Percentiles rank a stretch among this genome's conserved stretches.
Evolutionary conservation across 2,797 vertebrate species (phyloP).

Genomic region (Steatocranus sp.): DNA sequence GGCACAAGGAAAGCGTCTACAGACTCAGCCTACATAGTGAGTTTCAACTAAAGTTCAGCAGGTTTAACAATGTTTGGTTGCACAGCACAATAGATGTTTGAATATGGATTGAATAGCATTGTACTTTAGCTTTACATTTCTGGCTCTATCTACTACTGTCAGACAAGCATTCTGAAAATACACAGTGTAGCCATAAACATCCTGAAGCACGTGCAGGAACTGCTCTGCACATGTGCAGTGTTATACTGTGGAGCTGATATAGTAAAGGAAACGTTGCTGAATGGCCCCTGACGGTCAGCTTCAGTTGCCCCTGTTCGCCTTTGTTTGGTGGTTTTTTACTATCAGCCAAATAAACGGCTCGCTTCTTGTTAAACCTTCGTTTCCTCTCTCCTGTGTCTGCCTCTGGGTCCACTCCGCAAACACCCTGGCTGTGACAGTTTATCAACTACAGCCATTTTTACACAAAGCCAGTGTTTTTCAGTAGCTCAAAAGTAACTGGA

Average conservation of each 20-base stretch:
- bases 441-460: neutral
- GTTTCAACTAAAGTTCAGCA: neutral
- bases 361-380: neutral
- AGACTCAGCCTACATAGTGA: neutral
- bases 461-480: neutral
- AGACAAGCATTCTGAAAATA: neutral
- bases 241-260: neutral
- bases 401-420: neutral
- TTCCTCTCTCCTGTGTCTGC: neutral
- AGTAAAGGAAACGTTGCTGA: neutral
- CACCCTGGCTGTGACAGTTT: neutral
- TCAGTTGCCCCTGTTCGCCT: neutral
- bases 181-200: neutral
- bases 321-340: neutral
- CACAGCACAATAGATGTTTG: neutral
- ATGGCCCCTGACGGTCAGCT: neutral
- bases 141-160: neutral
- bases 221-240: neutral
- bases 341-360: neutral
- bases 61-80: neutral
- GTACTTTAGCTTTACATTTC: neutral
- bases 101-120: neutral
- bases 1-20: neutral
- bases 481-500: neutral
- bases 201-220: neutral